phyloP scores from a whole-genome alignment of 2,113 vertebrate species.

The Phycodurus eques region DNA sequence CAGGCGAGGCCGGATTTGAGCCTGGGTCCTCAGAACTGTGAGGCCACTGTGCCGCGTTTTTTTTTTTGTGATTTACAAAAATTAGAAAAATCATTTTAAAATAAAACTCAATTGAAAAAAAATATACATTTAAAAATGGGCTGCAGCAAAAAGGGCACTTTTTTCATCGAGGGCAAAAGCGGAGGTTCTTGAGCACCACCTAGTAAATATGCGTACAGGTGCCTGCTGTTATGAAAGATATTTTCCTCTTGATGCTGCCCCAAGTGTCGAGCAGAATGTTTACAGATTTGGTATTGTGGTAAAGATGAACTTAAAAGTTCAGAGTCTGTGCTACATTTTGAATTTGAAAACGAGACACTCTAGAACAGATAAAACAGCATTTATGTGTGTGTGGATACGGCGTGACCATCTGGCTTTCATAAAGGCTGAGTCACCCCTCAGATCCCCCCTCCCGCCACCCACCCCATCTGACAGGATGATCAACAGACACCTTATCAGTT shows the following conservation, averaged over 20 bases:
- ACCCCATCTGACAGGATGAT: constrained; percentile 19
- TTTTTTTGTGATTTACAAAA: too few species aligned
- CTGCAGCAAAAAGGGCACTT: too few species aligned
- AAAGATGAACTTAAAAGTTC: not conserved
- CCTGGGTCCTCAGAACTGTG: too few species aligned
- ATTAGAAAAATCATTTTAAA: too few species aligned
- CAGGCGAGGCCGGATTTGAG: too few species aligned
- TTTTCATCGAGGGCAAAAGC: too few species aligned
- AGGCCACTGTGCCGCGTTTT: too few species aligned
- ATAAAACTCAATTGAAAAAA: too few species aligned
- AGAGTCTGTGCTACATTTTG: not conserved
- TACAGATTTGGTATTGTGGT: not conserved
- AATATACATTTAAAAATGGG: too few species aligned
- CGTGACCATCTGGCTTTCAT: constrained; percentile 54
- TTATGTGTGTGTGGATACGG: constrained; percentile 13
- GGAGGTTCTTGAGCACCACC: too few species aligned
- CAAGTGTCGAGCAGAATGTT: not conserved
- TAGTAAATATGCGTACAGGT: too few species aligned
- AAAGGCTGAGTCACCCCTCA: constrained; percentile 41
- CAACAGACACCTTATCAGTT: constrained; percentile 38
- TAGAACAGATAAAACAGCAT: not conserved
- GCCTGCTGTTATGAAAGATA: not conserved
- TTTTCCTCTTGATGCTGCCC: not conserved
- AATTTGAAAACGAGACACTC: not conserved
- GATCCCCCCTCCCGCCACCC: not conserved